Percentiles rank a stretch among this genome's conserved stretches.
Conservation (phyloP, 2,797 vertebrate genomes). For the Enteromius paludinosus region DNA sequence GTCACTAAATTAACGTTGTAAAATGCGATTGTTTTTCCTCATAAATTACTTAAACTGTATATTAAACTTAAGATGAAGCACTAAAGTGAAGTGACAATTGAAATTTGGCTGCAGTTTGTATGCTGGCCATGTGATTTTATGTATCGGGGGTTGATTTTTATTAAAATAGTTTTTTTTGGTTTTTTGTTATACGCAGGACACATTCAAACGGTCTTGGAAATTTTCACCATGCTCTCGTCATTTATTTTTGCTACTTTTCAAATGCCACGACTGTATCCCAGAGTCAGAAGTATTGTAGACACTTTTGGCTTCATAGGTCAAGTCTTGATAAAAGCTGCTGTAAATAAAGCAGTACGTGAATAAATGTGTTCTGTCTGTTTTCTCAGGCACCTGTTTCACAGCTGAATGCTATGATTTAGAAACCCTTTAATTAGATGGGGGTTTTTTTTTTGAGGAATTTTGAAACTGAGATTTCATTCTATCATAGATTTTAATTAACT, state of each 20-base stretch:
- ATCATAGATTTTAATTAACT: too few species aligned
- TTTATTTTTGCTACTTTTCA: slow-evolving; percentile 8
- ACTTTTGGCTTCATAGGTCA: slow-evolving; percentile 3
- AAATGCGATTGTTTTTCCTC: neutral
- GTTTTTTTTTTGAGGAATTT: neutral
- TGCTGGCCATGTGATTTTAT: neutral
- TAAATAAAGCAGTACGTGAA: neutral
- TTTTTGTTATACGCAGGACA: neutral
- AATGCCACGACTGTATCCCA: neutral
- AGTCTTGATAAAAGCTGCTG: neutral
- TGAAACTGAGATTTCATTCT: too few species aligned
- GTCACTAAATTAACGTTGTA: neutral
- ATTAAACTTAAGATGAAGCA: neutral
- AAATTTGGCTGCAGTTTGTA: neutral
- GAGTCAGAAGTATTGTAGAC: neutral
- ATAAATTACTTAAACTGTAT: neutral
- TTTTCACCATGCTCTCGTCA: neutral
- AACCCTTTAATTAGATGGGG: neutral
- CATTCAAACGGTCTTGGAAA: neutral
- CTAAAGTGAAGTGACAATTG: neutral
- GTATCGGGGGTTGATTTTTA: neutral
- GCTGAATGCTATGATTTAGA: neutral
- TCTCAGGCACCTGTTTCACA: neutral
- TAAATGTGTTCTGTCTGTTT: neutral
- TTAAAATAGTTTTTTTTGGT: neutral